phyloP scores from a whole-genome alignment of 2,888 invertebrate genomes.

The Stratiomys singularior region DNA sequence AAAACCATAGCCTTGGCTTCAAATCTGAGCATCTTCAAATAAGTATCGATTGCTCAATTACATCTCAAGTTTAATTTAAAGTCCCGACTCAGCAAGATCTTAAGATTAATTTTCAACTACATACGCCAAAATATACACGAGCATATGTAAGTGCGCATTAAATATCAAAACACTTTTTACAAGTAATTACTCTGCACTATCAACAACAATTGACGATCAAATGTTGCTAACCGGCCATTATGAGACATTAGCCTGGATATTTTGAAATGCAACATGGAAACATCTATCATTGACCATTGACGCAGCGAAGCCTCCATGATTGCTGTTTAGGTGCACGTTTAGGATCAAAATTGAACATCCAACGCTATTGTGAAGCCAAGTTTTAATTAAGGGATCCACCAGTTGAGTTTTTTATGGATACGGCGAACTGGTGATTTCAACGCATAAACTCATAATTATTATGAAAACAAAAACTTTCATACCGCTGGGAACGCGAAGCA shows the following conservation, averaged over 20 bases:
- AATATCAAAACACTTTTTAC: background rate
- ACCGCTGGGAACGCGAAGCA: background rate
- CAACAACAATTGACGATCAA: constrained; percentile 8
- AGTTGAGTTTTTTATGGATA: background rate
- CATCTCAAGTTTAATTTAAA: background rate
- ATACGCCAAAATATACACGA: background rate
- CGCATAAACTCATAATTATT: background rate
- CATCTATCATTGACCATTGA: constrained; percentile 26
- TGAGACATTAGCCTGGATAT: constrained; percentile 35
- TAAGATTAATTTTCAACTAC: background rate
- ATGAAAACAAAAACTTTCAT: constrained; percentile 14
- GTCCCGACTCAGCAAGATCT: background rate
- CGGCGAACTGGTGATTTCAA: background rate
- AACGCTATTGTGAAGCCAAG: background rate
- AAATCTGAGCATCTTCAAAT: constrained; percentile 10
- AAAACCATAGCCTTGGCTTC: constrained; percentile 17
- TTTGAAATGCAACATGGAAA: constrained; percentile 21
- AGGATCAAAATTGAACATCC: background rate
- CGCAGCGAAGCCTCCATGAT: background rate
- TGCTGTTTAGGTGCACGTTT: background rate
- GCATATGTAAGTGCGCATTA: background rate
- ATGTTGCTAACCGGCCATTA: constrained; percentile 23
- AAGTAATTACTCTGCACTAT: constrained; percentile 16
- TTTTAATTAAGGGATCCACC: background rate
- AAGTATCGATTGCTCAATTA: constrained; percentile 4